A percentile compares a stretch with the other conserved stretches of the same genome.
These are phyloP conservation scores for Ormyrus nitidulus DNA, from an alignment of 2,888 invertebrate genomes.

Conservation along the genomic window DNA sequence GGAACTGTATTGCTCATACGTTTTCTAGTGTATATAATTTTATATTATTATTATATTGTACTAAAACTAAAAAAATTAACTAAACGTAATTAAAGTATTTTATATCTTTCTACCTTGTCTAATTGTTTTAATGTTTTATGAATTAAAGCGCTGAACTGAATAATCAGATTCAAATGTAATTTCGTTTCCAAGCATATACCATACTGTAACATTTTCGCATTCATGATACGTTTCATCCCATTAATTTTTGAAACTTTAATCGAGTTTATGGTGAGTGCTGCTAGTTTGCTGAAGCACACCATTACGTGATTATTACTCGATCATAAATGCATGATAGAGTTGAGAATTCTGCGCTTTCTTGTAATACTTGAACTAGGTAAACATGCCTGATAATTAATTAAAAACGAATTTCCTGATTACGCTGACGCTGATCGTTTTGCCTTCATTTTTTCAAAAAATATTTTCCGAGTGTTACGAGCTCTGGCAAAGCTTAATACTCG, in stretches of 20 bases:
- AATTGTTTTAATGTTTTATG: no score
- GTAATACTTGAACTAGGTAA: neutral
- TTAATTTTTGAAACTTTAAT: slow-evolving; percentile 41
- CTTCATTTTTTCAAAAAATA: neutral
- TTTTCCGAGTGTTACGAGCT: no score
- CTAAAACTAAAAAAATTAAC: no score
- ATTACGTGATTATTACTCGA: slow-evolving; percentile 17
- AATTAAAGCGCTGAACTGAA: neutral
- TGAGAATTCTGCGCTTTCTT: neutral
- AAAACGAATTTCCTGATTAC: neutral
- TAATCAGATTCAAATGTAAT: slow-evolving; percentile 8
- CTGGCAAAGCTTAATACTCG: no score
- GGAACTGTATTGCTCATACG: no score
- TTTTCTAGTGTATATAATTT: no score
- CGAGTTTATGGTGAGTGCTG: slow-evolving; percentile 6
- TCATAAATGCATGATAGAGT: slow-evolving; percentile 11
- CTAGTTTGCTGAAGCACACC: neutral
- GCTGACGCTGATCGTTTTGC: neutral
- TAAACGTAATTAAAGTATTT: no score
- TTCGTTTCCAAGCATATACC: slow-evolving; percentile 2
- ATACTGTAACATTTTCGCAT: slow-evolving; percentile 17
- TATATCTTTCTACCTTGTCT: no score
- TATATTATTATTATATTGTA: no score
- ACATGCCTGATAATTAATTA: neutral
- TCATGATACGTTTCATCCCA: slow-evolving; percentile 15